Conservation (phyloP, 2,113 vertebrate genomes). For the Strix aluco region DNA sequence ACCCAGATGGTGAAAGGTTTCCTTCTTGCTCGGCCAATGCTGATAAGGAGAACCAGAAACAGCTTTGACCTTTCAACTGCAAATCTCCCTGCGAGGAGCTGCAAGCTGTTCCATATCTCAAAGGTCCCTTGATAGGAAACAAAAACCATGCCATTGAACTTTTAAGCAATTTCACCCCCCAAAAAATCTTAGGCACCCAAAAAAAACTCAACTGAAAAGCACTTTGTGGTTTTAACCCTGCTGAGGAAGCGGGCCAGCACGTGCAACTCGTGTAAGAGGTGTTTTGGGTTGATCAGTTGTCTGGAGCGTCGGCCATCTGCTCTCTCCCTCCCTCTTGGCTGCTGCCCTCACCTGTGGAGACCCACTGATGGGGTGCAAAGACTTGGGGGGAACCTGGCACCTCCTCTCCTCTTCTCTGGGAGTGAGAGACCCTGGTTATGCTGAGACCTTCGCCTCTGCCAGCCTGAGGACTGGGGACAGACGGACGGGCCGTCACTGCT, state of each 20-base stretch:
- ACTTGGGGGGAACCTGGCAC: background rate
- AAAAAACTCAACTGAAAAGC: background rate
- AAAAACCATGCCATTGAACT: background rate
- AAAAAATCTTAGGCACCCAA: background rate
- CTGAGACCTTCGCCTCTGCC: background rate
- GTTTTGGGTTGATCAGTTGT: rapidly evolving
- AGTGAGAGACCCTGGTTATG: rapidly evolving
- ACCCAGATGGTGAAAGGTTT: conserved; percentile 47
- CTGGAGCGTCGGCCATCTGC: rapidly evolving
- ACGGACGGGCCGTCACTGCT: rapidly evolving
- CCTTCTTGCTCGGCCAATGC: conserved; percentile 60
- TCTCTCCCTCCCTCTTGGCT: background rate
- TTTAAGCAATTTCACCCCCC: background rate
- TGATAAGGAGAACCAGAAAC: conserved; percentile 82
- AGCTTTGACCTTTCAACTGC: conserved; percentile 84
- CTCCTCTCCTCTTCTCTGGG: background rate
- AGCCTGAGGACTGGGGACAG: background rate
- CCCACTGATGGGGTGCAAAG: rapidly evolving
- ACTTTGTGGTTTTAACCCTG: background rate
- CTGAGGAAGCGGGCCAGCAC: rapidly evolving
- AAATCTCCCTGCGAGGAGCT: conserved; percentile 45
- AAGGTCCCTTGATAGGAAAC: conserved; percentile 38
- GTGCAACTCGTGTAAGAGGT: rapidly evolving
- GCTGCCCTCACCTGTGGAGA: background rate
- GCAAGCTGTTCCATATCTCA: background rate